Evolutionary conservation across 2,888 invertebrate genomes (phyloP).

Genomic region (Nematopogon swammerdamellus): DNA sequence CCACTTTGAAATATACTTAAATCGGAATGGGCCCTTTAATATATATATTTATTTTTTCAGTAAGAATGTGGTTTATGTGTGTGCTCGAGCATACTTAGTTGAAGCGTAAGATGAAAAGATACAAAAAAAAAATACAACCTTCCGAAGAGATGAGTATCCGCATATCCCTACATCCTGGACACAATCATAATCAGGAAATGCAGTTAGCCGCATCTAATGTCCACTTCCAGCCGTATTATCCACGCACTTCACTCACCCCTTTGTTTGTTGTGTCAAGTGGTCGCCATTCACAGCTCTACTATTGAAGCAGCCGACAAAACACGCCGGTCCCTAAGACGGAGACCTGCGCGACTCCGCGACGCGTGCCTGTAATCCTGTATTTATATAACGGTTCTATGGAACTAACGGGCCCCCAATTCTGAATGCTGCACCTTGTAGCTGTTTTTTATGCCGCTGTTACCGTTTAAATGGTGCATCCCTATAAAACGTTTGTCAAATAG

Average conservation of each 20-base stretch:
- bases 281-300: neutral
- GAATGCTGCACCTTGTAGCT: neutral
- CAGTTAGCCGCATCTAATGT: neutral
- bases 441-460: neutral
- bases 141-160: too few relatives aligned
- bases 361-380: neutral
- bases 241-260: neutral
- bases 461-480: neutral
- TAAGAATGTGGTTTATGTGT: too few relatives aligned
- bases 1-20: too few relatives aligned
- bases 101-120: too few relatives aligned
- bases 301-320: neutral
- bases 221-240: neutral
- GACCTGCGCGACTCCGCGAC: neutral
- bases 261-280: neutral
- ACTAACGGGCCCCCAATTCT: neutral
- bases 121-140: too few relatives aligned
- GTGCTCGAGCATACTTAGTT: too few relatives aligned
- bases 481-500: neutral
- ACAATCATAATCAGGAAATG: neutral
- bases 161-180: neutral
- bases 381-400: neutral
- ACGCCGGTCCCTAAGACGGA: neutral
- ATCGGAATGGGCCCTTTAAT: too few relatives aligned
- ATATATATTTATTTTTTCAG: too few relatives aligned